Evolutionary conservation across 2,797 vertebrate genomes (phyloP).

Genomic region (Lepidocolaptes lacrymiger): DNA sequence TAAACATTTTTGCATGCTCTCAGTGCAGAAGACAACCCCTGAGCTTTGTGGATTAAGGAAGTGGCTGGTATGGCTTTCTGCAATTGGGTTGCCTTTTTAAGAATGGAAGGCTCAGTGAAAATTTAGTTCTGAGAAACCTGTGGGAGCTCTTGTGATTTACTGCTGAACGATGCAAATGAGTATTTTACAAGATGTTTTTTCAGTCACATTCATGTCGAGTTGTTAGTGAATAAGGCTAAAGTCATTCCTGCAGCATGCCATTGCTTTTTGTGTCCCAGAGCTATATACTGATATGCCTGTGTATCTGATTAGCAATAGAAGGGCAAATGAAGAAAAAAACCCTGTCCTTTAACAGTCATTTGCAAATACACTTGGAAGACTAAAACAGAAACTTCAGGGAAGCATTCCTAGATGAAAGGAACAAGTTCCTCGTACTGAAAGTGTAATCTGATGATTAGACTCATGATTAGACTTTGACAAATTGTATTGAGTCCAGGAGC

Average conservation of each 20-base stretch:
- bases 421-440: background rate
- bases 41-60: conserved; percentile 48
- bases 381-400: background rate
- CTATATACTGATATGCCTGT: background rate
- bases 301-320: background rate
- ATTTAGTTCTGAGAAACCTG: background rate
- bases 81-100: conserved; percentile 4
- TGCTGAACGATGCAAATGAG: background rate
- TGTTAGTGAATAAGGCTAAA: background rate
- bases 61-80: conserved; percentile 44
- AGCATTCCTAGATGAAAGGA: background rate
- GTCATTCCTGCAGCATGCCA: background rate
- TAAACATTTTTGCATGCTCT: conserved; percentile 71
- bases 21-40: conserved; percentile 49
- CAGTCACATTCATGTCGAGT: background rate
- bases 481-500: background rate
- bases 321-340: background rate
- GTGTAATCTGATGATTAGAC: background rate
- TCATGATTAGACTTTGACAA: background rate
- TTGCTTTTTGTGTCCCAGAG: background rate
- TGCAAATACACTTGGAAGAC: background rate
- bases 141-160: background rate
- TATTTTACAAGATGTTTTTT: background rate
- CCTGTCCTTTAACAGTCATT: background rate
- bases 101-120: conserved; percentile 39